Evolutionary conservation across 2,113 vertebrate species (phyloP), one percentile per base, ranked within the genome.

Genomic region (Aix galericulata): DNA sequence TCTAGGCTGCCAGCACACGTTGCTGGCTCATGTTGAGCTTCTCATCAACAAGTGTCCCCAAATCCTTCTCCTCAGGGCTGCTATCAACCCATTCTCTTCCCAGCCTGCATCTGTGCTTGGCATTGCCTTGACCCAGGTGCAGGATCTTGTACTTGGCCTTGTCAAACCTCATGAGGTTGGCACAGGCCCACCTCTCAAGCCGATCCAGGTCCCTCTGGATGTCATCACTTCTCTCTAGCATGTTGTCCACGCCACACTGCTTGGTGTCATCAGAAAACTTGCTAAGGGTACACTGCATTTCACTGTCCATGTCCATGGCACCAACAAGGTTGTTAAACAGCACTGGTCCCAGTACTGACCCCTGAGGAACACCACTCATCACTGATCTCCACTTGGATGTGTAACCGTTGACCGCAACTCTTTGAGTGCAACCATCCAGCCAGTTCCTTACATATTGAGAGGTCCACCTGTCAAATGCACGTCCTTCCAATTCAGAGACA

Each of bases 11-110:
- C 48, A 68, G 63, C 42, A 8, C 29, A 11, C 8, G 4, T 3
- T 0, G 3, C 29, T 2, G 3, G 4, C 10, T 31, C 2, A 0
- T 36, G 9, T 23, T 63, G 13, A 34, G 3, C 12, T 17, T 48
- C 31, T 8, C 29, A 31, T 67, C 31, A 8, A 6, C 0, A 3
- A 23, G 26, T 29, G n/a, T 3, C 12, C 8, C 5, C 17, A 9
- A 4, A 7, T 22, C 7, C 36, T 50, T 63, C 46, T 48, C 46
- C 63, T 64, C 32, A 68, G 48, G 40, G 17, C 16, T 72, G 15
- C 29, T 59, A 67, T 73, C 13, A 17, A 11, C 21, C 46, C 5
- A 48, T 48, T 48, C 20, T 48, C 46, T 21, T 10, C 17, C 17
- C 27, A 52, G 22, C 18, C 8, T 20, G 1, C 18, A 5, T 38